A percentile compares a stretch with the other conserved stretches of the same genome.
phyloP scores from a whole-genome alignment of 1,140 invertebrate genomes.

The Ceratina australensis region DNA sequence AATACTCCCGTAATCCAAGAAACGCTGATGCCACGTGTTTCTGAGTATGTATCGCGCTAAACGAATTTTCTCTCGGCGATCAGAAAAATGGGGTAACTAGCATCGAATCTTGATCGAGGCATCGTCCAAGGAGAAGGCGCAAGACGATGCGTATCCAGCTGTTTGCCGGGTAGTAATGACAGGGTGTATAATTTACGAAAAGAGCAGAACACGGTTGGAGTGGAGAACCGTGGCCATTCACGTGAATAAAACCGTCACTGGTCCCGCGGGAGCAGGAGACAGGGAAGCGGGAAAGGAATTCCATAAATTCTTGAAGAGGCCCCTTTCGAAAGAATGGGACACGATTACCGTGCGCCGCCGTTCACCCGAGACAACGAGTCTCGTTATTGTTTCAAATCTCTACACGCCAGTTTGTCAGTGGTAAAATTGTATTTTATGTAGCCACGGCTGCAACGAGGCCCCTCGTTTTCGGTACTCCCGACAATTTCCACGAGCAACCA shows the following conservation, averaged over 20 bases:
- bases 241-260: conserved; percentile 38
- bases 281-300: conserved; percentile 40
- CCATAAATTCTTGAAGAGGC: conserved; percentile 45
- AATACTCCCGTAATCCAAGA: background rate
- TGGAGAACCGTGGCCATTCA: conserved; percentile 22
- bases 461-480: background rate
- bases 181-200: conserved; percentile 59
- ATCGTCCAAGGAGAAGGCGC: background rate
- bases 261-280: conserved; percentile 19
- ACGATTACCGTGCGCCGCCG: conserved; percentile 27
- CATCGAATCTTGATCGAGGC: no score
- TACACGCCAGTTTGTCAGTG: conserved; percentile 6
- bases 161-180: conserved; percentile 51
- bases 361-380: conserved; percentile 23
- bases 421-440: conserved; percentile 17
- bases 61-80: no score
- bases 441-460: background rate
- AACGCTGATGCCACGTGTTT: background rate
- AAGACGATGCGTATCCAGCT: background rate
- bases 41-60: background rate
- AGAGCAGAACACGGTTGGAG: conserved; percentile 17
- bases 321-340: conserved; percentile 26
- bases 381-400: conserved; percentile 47
- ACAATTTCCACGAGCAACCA: background rate
- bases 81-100: no score